Conservation (phyloP, 1,140 invertebrate species). For the Charaxes varanes region DNA sequence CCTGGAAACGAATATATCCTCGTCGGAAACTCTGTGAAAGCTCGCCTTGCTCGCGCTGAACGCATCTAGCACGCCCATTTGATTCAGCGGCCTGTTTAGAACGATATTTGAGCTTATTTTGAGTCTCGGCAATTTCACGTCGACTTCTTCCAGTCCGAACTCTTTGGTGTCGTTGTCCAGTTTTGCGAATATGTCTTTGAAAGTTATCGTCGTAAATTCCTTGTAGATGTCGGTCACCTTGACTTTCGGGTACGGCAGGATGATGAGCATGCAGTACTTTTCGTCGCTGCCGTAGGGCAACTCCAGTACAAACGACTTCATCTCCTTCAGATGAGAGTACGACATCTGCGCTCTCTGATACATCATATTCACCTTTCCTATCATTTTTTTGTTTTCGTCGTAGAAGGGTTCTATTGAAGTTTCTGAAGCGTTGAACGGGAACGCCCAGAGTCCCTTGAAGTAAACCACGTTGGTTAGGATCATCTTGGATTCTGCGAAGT, state of each 20-base stretch:
- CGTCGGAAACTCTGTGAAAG: conserved; percentile 77
- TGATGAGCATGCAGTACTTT: conserved; percentile 51
- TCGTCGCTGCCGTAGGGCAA: conserved; percentile 75
- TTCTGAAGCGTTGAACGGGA: conserved; percentile 77
- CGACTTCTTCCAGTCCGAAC: conserved; percentile 74
- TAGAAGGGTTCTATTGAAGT: conserved; percentile 76
- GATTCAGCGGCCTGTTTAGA: conserved; percentile 74
- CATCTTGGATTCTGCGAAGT: conserved; percentile 76
- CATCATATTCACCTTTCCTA: conserved; percentile 78
- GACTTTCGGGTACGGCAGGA: conserved; percentile 40
- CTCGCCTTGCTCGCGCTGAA: conserved; percentile 78
- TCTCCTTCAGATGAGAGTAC: conserved; percentile 63
- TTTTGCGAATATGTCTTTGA: conserved; percentile 53
- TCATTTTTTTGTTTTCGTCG: conserved; percentile 65
- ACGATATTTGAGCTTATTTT: conserved; percentile 78
- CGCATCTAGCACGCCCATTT: conserved; percentile 82
- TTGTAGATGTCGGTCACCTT: conserved; percentile 41
- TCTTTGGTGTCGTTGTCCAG: conserved; percentile 55
- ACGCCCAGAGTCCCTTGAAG: conserved; percentile 87
- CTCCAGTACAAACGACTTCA: conserved; percentile 70
- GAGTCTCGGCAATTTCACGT: conserved; percentile 82
- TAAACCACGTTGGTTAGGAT: conserved; percentile 86
- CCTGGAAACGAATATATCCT: conserved; percentile 75
- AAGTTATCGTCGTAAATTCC: conserved; percentile 28
- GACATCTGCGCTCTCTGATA: conserved; percentile 68